These are phyloP conservation scores for Cliona cf. orientalis DNA, from an alignment of 37 sponge, comb jelly and placozoan species.

Conservation along the genomic window DNA sequence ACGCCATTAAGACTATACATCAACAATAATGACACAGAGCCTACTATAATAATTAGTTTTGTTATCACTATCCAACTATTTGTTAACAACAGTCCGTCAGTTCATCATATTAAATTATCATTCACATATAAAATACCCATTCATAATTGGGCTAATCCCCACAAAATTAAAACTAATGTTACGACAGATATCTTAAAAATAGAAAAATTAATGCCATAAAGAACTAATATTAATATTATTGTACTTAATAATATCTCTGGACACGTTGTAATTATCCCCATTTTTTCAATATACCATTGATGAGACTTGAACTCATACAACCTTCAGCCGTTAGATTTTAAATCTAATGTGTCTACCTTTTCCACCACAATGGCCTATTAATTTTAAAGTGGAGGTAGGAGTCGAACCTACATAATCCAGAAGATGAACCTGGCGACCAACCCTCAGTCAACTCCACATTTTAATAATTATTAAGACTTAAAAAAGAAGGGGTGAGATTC, in stretches of 20 bases:
- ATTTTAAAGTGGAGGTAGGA: slow-evolving; percentile 58
- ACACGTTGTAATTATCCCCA: slow-evolving; percentile 22
- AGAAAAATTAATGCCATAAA: slow-evolving; percentile 54
- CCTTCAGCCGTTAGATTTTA: no score
- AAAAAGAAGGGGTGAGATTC: no score
- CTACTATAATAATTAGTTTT: slow-evolving; percentile 60
- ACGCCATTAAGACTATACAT: slow-evolving; percentile 11
- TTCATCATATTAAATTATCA: not conserved
- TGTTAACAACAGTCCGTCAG: slow-evolving; percentile 38
- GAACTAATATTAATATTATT: slow-evolving; percentile 54
- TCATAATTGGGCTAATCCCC: not conserved
- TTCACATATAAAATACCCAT: slow-evolving; percentile 3
- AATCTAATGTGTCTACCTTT: no score
- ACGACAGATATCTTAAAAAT: slow-evolving; percentile 43
- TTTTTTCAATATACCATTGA: slow-evolving; percentile 3
- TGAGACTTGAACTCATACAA: no score
- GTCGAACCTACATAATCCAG: slow-evolving; percentile 72
- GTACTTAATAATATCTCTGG: slow-evolving; percentile 61
- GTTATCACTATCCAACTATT: slow-evolving; percentile 49
- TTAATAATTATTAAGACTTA: no score
- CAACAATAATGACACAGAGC: slow-evolving; percentile 53
- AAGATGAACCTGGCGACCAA: slow-evolving; percentile 70
- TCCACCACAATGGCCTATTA: no score
- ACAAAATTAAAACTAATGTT: slow-evolving; percentile 9
- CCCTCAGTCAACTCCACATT: slow-evolving; percentile 64